These are phyloP conservation scores for Drosophila mettleri DNA, from an alignment of 2,888 invertebrate species.

Conservation along the genomic window DNA sequence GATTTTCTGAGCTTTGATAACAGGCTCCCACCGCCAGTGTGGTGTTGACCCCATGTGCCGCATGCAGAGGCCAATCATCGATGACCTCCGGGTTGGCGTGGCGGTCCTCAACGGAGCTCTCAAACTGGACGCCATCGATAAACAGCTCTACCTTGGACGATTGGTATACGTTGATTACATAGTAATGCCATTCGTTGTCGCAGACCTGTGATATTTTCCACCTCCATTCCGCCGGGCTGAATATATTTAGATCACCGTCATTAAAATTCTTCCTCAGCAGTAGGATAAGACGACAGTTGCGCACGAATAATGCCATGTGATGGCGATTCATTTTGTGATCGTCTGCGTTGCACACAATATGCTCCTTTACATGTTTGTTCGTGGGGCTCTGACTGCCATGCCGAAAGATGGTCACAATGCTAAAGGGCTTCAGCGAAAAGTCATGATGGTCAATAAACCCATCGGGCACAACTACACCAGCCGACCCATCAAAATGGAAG, in stretches of 20 bases:
- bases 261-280: conserved; percentile 95
- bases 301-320: conserved; percentile 98
- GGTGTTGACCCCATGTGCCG: conserved; percentile 96
- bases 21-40: conserved; percentile 98
- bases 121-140: conserved; percentile 91
- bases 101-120: conserved; percentile 84
- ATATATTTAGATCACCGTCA: conserved; percentile 96
- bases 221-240: conserved; percentile 99
- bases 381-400: conserved; percentile 91
- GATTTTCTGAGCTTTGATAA: conserved; percentile 97
- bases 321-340: conserved; percentile 99
- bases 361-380: conserved; percentile 97
- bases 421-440: conserved; percentile 91
- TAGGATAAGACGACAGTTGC: conserved; percentile 98
- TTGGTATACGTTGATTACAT: conserved; percentile 96
- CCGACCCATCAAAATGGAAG: conserved; percentile 97
- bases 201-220: conserved; percentile 98
- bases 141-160: conserved; percentile 90
- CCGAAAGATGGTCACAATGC: conserved; percentile 97
- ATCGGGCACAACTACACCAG: conserved; percentile 94
- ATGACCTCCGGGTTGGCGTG: conserved; percentile 97
- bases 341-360: conserved; percentile 98
- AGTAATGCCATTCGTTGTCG: conserved; percentile 99
- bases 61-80: conserved; percentile 99
- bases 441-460: conserved; percentile 89